These are phyloP conservation scores for Pseudochirops cupreus DNA, from an alignment of 2,797 vertebrate genomes.

Conservation along the genomic window DNA sequence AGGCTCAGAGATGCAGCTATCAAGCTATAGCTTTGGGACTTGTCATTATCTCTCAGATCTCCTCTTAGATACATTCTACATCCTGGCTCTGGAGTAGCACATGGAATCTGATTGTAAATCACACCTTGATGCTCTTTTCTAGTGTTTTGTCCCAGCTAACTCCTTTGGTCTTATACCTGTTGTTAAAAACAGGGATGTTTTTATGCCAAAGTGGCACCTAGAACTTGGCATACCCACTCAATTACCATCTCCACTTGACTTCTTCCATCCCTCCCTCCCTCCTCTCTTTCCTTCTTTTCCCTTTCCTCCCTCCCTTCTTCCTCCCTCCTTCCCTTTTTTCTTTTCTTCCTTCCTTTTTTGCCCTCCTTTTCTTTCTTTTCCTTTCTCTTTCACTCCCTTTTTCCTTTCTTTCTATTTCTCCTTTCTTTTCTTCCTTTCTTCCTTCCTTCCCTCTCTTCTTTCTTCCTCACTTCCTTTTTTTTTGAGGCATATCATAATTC, in stretches of 20 bases:
- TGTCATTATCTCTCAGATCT: neutral
- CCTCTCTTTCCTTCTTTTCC: neutral
- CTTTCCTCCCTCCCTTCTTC: constrained; percentile 6
- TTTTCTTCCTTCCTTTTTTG: neutral
- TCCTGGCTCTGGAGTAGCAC: neutral
- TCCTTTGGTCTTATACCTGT: neutral
- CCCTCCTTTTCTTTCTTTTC: neutral
- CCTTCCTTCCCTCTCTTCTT: neutral
- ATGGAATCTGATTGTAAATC: neutral
- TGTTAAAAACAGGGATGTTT: neutral
- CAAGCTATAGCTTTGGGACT: neutral
- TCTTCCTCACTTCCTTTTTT: constrained; percentile 24
- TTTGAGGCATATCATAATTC: neutral
- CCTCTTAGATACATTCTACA: neutral
- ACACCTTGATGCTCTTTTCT: neutral
- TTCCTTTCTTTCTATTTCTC: neutral
- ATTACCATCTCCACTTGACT: neutral
- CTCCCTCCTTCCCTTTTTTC: neutral
- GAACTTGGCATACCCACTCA: neutral
- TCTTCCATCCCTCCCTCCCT: neutral
- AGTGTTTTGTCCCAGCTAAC: neutral
- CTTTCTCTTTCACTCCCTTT: neutral
- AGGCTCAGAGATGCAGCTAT: neutral
- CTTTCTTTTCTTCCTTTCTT: neutral
- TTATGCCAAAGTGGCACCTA: neutral